Base-by-base conservation (phyloP, 2,797 vertebrate genomes). In the Hapalemur alaotrensis region DNA sequence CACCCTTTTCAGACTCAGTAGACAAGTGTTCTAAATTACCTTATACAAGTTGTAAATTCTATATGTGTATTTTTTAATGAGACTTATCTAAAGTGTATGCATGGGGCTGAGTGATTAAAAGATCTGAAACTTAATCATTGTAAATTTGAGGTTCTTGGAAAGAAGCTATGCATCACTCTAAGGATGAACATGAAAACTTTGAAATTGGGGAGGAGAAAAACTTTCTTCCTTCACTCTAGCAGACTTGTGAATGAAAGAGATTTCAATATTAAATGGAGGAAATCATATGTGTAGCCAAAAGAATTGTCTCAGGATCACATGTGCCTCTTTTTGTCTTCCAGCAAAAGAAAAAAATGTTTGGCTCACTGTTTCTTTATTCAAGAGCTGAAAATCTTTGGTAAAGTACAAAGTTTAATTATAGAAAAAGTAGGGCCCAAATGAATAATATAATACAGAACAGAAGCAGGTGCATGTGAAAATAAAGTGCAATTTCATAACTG, bases 401-500 rank as follows among this genome's bases (percentile, higher is more conserved):
- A 92, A 96, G n/a, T 41, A 95, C 28, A 50, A 93, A 93, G 15
- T 35, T 86, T 48, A 87, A 78, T 89, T 95, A 20, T 67, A 88
- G 35, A 82, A 91, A 83, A 81, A 70, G 52, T 5, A 57, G 50
- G 38, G 23, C 89, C 12, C 38, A 95, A 94, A 83, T 90, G 81
- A 96, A 90, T 72, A 93, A 76, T 89, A 86, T 54, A 93, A 81
- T 89, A 63, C 23, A n/a, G 32, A 96, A 92, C 4, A 92, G 76
- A 78, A 96, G 75, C n/a, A 93, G 57, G 38, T 83, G 5, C 12
- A 50, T 92, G 41, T 70, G 73, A 70, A 95, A 97, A 93, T 81
- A 96, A 93, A 96, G 88, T 65, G 35, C 67, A 94, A 2, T 89
- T 96, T 91, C 87, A 89, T 93, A 93, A 88, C 69, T 75, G 75